Evolutionary conservation across 2,797 vertebrate species (phyloP), one percentile per base, ranked within the genome.

Genomic region (Zenarchopterus dispar): DNA sequence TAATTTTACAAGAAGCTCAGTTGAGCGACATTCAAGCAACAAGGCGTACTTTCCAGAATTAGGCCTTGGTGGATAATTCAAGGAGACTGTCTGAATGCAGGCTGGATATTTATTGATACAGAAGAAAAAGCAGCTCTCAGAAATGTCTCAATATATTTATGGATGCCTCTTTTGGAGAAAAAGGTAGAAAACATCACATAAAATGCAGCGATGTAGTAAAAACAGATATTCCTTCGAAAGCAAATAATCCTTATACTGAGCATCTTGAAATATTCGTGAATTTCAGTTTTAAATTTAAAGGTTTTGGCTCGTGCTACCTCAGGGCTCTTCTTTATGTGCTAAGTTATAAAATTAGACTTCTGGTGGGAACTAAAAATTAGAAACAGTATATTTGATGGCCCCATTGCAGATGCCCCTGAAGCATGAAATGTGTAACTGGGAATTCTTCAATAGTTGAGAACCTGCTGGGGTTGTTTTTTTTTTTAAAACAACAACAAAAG

Each of bases 11-110:
- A 79, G 83, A 75, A 15, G 26, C 50, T 65, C 11, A 39, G 65
- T 58, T 77, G 77, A 85, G 54, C 82, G 85, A 83, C 74, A 80
- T 78, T 77, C 72, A 71, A 77, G 67, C 57, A 10, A 64, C 63
- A 67, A 33, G 55, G 17, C 63, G 67, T 62, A 80, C 46, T 81
- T 80, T 85, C 78, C 72, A 68, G 62, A 67, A 70, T 60, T 49
- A 67, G 41, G 45, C 50, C 44, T 68, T 0, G 8, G 75, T 70
- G 56, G 64, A 78, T 76, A 42, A 62, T 74, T 78, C 57, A 39
- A 66, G 64, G 56, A 72, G 49, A 56, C 76, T 69, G 77, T 76
- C 71, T 70, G 57, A 72, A 42, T 50, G 39, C 26, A 33, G 22
- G 47, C 24, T 75, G 47, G 28, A 65, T 68, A 74, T 79, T 55